Base-by-base conservation (phyloP, 2,888 invertebrate species). In the Acleris holmiana region DNA sequence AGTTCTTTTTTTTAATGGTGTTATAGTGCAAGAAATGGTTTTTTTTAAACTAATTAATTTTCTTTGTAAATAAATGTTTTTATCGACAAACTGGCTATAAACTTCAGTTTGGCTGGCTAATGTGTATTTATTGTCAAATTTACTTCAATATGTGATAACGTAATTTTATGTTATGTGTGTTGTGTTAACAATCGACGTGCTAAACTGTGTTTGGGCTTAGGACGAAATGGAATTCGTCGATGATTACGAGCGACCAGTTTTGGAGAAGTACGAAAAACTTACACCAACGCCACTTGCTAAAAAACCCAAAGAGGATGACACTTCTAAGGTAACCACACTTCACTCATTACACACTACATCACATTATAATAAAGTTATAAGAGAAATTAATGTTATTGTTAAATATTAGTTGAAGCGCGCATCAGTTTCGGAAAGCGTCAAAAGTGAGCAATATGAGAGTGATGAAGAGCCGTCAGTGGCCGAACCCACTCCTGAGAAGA, bases 241-340 rank as follows among this genome's bases (percentile, higher is more conserved):
- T 58, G 96, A 97, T 91, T 97, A 97, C 85, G 96, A 96, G 82
- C 93, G 96, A 76, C 95, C 96, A 2, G 95, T 94, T 57, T 90
- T 96, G 80, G 96, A 96, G 86, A 95, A 94, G 87, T 96, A 95
- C 77, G 95, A 95, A 88, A 94, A 93, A 78, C 83, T 93, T 74
- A 86, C 93, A 84, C 93, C 93, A 57, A 93, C 93, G 78, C 93
- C 93, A 75, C 84, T 91, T 54, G 88, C 87, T 82, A 93, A 93
- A 91, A 93, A 88, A 85, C 78, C 80, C 61, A 93, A 87, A 85
- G 88, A 89, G 77, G 90, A 87, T 79, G 84, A 86, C 74, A 87
- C 86, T 78, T 86, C 80, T 46, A 86, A 92, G 93, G 93, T 93
- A 93, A 89, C 55, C 80, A 81, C 76, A 77, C 66, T 54, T 18